Conservation (phyloP, 1,140 invertebrate genomes). For the Heliothis virescens region DNA sequence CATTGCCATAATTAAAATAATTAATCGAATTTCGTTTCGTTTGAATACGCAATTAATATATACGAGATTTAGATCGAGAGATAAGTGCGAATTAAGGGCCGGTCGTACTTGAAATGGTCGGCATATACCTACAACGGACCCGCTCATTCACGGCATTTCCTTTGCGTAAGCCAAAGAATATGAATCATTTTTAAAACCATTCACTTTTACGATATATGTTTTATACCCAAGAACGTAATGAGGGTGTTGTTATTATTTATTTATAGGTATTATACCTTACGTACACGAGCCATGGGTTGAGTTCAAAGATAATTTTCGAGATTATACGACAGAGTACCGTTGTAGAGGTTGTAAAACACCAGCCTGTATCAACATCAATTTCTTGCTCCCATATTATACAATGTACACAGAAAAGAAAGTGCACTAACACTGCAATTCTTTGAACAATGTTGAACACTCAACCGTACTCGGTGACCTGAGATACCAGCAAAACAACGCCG, state of each 20-base stretch:
- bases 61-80: constrained; percentile 49
- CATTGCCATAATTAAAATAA: constrained; percentile 50
- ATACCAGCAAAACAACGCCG: constrained; percentile 65
- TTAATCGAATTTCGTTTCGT: constrained; percentile 52
- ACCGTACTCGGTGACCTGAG: constrained; percentile 38
- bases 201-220: constrained; percentile 33
- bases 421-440: constrained; percentile 4
- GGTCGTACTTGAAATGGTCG: constrained; percentile 32
- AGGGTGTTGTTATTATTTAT: not conserved
- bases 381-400: constrained; percentile 19
- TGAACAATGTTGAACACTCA: constrained; percentile 28
- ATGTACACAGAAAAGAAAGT: constrained; percentile 25
- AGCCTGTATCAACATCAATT: constrained; percentile 15
- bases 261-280: not conserved
- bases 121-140: not conserved
- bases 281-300: not conserved
- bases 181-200: constrained; percentile 37
- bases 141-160: constrained; percentile 27
- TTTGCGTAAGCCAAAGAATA: constrained; percentile 1
- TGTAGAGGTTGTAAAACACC: constrained; percentile 8
- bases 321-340: not conserved
- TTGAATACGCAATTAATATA: constrained; percentile 48
- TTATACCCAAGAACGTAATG: not conserved
- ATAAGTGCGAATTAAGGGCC: constrained; percentile 46
- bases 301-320: constrained; percentile 20